phyloP scores from a whole-genome alignment of 1,140 invertebrate species.

The Euwallacea similis region DNA sequence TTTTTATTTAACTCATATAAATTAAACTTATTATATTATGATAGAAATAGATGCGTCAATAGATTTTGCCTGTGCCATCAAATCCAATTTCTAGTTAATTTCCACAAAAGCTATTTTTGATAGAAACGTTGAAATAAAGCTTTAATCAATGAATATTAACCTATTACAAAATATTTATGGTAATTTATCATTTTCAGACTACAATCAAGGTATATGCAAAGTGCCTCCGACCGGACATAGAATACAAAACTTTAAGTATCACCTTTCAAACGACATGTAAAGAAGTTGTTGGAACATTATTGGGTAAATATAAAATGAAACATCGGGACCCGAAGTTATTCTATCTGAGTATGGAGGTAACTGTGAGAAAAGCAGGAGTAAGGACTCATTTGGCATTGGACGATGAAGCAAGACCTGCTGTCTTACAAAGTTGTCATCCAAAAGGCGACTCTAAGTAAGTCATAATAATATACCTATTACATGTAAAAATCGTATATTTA shows the following conservation, averaged over 20 bases:
- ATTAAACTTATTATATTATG: neutral
- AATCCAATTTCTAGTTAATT: too few relatives aligned
- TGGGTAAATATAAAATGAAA: conserved; percentile 88
- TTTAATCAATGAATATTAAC: too few relatives aligned
- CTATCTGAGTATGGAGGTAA: conserved; percentile 91
- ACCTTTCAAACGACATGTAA: conserved; percentile 82
- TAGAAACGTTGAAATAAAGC: too few relatives aligned
- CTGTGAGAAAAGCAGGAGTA: conserved; percentile 76
- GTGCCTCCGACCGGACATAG: conserved; percentile 85
- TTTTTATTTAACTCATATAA: neutral
- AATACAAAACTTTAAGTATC: conserved; percentile 89
- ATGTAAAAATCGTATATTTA: neutral
- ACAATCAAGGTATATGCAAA: conserved; percentile 89
- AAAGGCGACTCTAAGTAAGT: conserved; percentile 84
- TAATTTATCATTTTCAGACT: conserved; percentile 64
- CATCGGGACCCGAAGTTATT: conserved; percentile 90
- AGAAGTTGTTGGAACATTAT: conserved; percentile 80
- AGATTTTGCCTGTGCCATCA: too few relatives aligned
- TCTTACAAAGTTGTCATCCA: conserved; percentile 87
- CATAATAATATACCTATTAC: neutral
- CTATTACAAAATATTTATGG: neutral
- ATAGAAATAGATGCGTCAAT: neutral
- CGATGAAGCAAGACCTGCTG: conserved; percentile 84
- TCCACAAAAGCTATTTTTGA: too few relatives aligned
- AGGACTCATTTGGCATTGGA: conserved; percentile 81